phyloP scores from a whole-genome alignment of 2,888 invertebrate species.

The Nomada hirtipes region DNA sequence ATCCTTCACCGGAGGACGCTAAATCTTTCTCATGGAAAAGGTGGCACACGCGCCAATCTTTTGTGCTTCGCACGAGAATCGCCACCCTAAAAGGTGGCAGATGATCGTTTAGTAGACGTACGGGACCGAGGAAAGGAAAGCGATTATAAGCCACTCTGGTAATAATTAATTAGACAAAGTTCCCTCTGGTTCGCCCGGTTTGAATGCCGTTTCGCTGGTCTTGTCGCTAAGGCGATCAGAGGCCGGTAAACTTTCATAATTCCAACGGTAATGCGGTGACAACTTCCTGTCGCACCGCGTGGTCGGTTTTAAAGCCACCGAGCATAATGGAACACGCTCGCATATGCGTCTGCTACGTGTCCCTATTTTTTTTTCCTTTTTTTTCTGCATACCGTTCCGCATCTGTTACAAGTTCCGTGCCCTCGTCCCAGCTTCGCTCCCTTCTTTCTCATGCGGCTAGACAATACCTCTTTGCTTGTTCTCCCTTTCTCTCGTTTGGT shows the following conservation, averaged over 20 bases:
- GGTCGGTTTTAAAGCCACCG: slow-evolving; percentile 41
- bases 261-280: slow-evolving; percentile 49
- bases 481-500: slow-evolving; percentile 4
- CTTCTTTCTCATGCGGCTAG: slow-evolving; percentile 51
- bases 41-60: not conserved
- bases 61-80: not conserved
- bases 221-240: slow-evolving; percentile 33
- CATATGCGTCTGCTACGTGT: slow-evolving; percentile 42
- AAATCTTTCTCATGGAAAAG: slow-evolving; percentile 19
- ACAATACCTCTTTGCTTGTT: slow-evolving; percentile 30
- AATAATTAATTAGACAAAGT: not conserved
- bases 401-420: slow-evolving; percentile 62
- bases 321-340: slow-evolving; percentile 46
- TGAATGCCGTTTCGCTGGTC: slow-evolving; percentile 13
- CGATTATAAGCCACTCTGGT: not conserved
- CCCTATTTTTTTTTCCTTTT: slow-evolving; percentile 54
- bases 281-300: slow-evolving; percentile 51
- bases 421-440: slow-evolving; percentile 48
- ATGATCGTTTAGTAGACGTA: not conserved
- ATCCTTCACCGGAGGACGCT: slow-evolving; percentile 25
- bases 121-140: not conserved
- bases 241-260: slow-evolving; percentile 42
- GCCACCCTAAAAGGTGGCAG: not conserved
- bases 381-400: slow-evolving; percentile 55
- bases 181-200: not conserved